Base-by-base conservation (phyloP, 2,888 invertebrate species). In the Epistrophe grossulariae region DNA sequence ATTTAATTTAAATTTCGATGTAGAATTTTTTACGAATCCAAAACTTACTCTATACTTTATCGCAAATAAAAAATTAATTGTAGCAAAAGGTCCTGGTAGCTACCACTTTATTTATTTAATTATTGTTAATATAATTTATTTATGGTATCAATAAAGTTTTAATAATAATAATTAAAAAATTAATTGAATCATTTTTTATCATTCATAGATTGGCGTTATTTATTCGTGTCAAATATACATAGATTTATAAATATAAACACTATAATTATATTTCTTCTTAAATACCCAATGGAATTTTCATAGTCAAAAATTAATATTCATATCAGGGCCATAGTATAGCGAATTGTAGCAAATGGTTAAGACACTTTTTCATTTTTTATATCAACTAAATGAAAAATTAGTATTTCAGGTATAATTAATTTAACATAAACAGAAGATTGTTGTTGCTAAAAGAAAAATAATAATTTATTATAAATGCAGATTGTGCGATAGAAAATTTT, bases 271-370 rank as follows among this genome's bases (percentile, higher is more conserved):
- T n/a, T 0, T n/a, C 8, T n/a, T n/a, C 8, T 45, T 15, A 15
- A 43, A 43, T 43, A 43, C 15, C 15, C 45, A 59, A 35, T 38
- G 40, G n/a, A 24, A 40, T 19, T 40, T 77, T 59, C 68, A 57
- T 68, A 48, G 1, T 28, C 17, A 15, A 59, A 50, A 48, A 59
- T 68, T 66, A 48, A 28, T 68, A 55, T 28, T 15, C 57, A 66
- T 35, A n/a, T 1, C 45, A 11, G 24, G 24, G 40, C 11, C 40
- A 13, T 11, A 6, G 10, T 43, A n/a, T n/a, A n/a, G n/a, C n/a
- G n/a, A 15, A 57, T 45, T n/a, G 0, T n/a, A 8, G n/a, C 13
- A 45, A 45, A 45, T 43, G 43, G 43, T 5, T 43, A 43, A 24
- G 43, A n/a, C 17, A 17, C 8, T 45, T 45, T 45, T 45, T 8